Evolutionary conservation across 2,797 vertebrate genomes (phyloP).

Genomic region (Taenioides sp.): DNA sequence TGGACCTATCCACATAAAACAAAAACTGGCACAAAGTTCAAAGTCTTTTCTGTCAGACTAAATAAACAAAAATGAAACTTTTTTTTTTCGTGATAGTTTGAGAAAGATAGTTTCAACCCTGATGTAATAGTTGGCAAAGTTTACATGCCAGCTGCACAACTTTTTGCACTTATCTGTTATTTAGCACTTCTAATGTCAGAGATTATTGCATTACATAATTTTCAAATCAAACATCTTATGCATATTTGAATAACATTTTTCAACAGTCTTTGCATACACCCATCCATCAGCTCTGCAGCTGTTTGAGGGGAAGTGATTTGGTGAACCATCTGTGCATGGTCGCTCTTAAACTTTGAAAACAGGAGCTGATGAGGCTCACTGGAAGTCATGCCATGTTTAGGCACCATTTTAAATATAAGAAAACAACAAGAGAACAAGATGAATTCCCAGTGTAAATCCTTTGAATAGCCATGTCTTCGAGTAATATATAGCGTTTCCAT

Average conservation of each 20-base stretch:
- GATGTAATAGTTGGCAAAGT: too few relatives aligned
- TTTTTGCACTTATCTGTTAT: too few relatives aligned
- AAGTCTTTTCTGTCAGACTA: too few relatives aligned
- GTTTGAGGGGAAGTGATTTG: conserved; percentile 5
- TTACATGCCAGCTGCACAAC: too few relatives aligned
- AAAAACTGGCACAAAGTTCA: too few relatives aligned
- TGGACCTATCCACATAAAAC: too few relatives aligned
- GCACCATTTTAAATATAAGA: neutral
- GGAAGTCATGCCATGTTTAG: neutral
- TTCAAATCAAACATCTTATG: neutral
- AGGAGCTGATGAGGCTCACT: conserved; percentile 2
- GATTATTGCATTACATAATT: neutral
- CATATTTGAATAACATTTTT: neutral
- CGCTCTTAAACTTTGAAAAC: neutral
- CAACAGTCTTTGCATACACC: neutral
- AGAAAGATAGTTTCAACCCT: too few relatives aligned
- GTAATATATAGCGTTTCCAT: neutral
- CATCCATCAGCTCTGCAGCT: conserved; percentile 6
- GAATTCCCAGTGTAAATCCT: neutral
- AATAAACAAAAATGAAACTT: too few relatives aligned
- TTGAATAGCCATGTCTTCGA: neutral
- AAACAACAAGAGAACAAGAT: neutral
- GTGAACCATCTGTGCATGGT: neutral
- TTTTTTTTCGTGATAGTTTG: too few relatives aligned
- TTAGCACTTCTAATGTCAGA: neutral